phyloP scores from a whole-genome alignment of 2,797 vertebrate species.

The Knipowitschia caucasica region DNA sequence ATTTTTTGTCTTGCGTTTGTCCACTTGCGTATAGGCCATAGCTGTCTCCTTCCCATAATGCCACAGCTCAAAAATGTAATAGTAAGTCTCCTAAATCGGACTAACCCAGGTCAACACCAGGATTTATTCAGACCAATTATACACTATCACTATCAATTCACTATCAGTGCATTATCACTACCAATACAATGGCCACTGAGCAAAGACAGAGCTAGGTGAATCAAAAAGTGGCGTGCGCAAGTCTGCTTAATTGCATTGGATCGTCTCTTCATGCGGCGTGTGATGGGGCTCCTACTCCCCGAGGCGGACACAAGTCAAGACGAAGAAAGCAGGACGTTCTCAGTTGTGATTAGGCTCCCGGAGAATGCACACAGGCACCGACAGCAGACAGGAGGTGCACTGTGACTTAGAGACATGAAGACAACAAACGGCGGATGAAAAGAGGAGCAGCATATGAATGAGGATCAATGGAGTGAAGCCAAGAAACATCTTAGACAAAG shows the following conservation, averaged over 20 bases:
- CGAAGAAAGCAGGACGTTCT: constrained; percentile 58
- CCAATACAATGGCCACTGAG: too few relatives aligned
- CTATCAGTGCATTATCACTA: too few relatives aligned
- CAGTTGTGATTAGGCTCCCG: constrained; percentile 62
- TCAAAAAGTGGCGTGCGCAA: not conserved
- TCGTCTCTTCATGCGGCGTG: constrained; percentile 60
- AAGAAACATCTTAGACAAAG: constrained; percentile 2
- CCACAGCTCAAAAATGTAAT: too few relatives aligned
- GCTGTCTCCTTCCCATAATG: too few relatives aligned
- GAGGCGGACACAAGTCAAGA: constrained; percentile 57
- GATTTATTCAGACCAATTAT: not conserved
- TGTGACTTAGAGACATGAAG: constrained; percentile 34
- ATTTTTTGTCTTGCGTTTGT: too few relatives aligned
- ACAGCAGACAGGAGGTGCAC: constrained; percentile 25
- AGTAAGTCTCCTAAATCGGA: too few relatives aligned
- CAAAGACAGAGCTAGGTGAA: too few relatives aligned
- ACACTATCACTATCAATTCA: too few relatives aligned
- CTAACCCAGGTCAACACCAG: not conserved
- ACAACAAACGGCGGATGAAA: constrained; percentile 26
- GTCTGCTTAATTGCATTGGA: constrained; percentile 63
- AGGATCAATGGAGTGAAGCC: constrained; percentile 18
- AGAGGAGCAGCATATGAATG: constrained; percentile 21
- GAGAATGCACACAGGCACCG: constrained; percentile 47
- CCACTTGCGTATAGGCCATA: too few relatives aligned
- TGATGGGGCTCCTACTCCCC: constrained; percentile 57